Base-by-base conservation (phyloP, 2,888 invertebrate species). In the Brachyptera risi region DNA sequence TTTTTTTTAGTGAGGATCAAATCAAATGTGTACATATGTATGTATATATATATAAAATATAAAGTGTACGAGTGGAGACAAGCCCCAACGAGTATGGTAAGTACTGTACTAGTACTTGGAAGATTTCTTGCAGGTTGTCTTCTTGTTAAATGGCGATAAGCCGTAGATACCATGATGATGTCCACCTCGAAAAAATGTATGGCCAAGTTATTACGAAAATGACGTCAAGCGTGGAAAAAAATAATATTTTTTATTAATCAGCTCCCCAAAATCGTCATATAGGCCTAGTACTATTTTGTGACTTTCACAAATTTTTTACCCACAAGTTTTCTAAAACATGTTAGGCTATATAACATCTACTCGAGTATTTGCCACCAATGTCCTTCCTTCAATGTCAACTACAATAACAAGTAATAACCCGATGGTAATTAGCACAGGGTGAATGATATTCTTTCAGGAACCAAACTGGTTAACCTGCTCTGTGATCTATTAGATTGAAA, bases 331-430 rank as follows among this genome's bases (percentile, higher is more conserved):
- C 40, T 38, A 38, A 38, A 38, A n/a, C n/a, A n/a, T n/a, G n/a
- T n/a, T n/a, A n/a, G n/a, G n/a, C n/a, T n/a, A n/a, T n/a, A n/a
- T n/a, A n/a, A n/a, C n/a, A n/a, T n/a, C n/a, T n/a, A n/a, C n/a
- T n/a, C 40, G 13, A 38, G 40, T 15, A 38, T 38, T 38, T n/a
- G 40, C 17, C 40, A 38, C 40, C 40, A 38, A 38, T 17, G 17
- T 38, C 40, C 40, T 38, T 38, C 40, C 40, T 38, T n/a, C 40
- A 38, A 38, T 38, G 15, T n/a, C 40, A 38, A 38, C 40, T 17
- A n/a, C 40, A n/a, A 38, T n/a, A n/a, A n/a, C n/a, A n/a, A n/a
- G n/a, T n/a, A 38, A 38, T 38, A 38, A 38, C 40, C 40, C 40
- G 15, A 5, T 38, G 40, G 40, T 15, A 38, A 38, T 38, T 3